phyloP scores from a whole-genome alignment of 2,888 invertebrate genomes.

The Agriopis aurantiaria region DNA sequence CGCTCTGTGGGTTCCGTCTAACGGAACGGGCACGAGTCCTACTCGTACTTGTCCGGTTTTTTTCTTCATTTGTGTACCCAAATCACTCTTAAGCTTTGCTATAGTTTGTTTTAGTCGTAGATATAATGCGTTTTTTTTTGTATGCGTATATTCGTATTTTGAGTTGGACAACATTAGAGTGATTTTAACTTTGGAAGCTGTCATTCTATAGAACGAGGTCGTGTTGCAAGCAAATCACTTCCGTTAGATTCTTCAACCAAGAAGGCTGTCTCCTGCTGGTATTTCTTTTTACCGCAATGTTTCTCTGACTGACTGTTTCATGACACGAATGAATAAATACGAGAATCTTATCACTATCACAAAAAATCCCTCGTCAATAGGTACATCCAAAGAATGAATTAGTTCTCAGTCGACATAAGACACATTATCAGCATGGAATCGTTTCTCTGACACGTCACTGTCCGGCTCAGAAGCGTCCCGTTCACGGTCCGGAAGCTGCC shows the following conservation, averaged over 20 bases:
- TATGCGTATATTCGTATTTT: too few relatives aligned
- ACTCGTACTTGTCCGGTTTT: too few relatives aligned
- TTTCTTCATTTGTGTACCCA: too few relatives aligned
- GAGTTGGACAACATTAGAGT: too few relatives aligned
- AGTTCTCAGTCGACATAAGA: background rate
- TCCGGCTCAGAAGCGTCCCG: constrained; percentile 21
- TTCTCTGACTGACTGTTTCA: background rate
- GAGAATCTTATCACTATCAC: constrained; percentile 5
- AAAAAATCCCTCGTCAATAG: constrained; percentile 3
- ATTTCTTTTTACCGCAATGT: background rate
- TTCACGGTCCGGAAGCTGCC: constrained; percentile 19
- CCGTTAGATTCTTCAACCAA: background rate
- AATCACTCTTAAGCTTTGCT: too few relatives aligned
- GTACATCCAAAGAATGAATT: background rate
- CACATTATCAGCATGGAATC: constrained; percentile 9
- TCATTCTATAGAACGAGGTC: background rate
- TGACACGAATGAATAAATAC: background rate
- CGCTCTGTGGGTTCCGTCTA: too few relatives aligned
- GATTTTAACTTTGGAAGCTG: background rate
- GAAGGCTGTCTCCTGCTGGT: background rate
- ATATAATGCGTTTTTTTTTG: too few relatives aligned
- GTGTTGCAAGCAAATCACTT: background rate
- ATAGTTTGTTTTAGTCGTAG: too few relatives aligned
- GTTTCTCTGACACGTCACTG: constrained; percentile 9
- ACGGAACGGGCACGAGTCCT: too few relatives aligned